Percentiles rank a stretch among this genome's conserved stretches.
Evolutionary conservation across 2,797 vertebrate genomes (phyloP).

Genomic region (Eulemur coronatus): DNA sequence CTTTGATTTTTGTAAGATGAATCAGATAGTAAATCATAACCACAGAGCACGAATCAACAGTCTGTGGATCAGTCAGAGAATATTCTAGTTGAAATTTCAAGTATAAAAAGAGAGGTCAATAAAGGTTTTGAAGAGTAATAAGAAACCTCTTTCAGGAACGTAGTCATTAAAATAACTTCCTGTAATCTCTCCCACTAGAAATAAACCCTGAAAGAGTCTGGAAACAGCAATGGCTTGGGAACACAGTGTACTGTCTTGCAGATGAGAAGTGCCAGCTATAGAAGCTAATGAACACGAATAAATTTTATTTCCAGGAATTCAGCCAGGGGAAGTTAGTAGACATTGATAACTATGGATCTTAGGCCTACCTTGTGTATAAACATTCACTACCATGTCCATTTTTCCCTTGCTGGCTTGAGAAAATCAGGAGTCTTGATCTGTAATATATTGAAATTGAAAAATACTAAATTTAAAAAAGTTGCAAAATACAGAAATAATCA

Average conservation of each 20-base stretch:
- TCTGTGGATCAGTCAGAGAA: not conserved
- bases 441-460: not conserved
- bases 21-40: not conserved
- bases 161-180: slow-evolving; percentile 43
- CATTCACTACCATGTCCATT: not conserved
- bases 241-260: not conserved
- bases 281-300: not conserved
- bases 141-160: not conserved
- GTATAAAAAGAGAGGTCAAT: slow-evolving; percentile 9
- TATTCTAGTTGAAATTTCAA: slow-evolving; percentile 22
- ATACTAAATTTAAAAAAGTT: not conserved
- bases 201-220: not conserved
- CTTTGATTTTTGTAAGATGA: not conserved
- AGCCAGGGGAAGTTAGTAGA: not conserved
- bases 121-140: slow-evolving; percentile 17
- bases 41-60: slow-evolving; percentile 1
- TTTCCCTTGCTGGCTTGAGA: slow-evolving; percentile 16
- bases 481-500: not conserved
- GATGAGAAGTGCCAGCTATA: not conserved
- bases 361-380: not conserved
- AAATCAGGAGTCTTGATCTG: slow-evolving; percentile 9
- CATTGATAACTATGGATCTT: not conserved
- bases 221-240: slow-evolving; percentile 22
- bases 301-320: slow-evolving; percentile 30
- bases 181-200: slow-evolving; percentile 17